Base-by-base conservation (phyloP, 2,797 vertebrate species). In the Thaleichthys pacificus region DNA sequence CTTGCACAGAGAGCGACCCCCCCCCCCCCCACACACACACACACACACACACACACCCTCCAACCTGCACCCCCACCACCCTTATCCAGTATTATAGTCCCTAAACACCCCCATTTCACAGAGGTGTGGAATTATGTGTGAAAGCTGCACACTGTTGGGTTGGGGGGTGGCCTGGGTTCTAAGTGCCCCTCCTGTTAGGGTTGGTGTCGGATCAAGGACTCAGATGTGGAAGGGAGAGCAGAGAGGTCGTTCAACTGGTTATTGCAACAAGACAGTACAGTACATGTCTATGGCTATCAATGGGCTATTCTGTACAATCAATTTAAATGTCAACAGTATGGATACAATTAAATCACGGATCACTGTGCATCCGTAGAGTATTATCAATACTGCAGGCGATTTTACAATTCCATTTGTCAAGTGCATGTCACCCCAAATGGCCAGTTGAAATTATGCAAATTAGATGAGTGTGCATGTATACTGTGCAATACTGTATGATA, bases 1-100 rank as follows among this genome's bases (percentile, higher is more conserved):
- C 92, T 93, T 91, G 93, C 92, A 93, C 93, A 92, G 92, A 93
- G 90, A 90, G 92, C 87, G 22, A 30, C 32, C 63, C n/a, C 28
- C 61, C 56, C 35, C n/a, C 35, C 3, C 6, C 56, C 56, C n/a
- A n/a, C n/a, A n/a, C n/a, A n/a, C 66, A 60, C 51, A 68, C 32
- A 75, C 72, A 71, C 66, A 69, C 60, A 62, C 69, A 64, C 51
- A 66, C 38, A 70, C 62, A 58, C 49, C 74, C 66, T 61, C 61
- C 72, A 73, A 69, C 61, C 66, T 61, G 30, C 15, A 12, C 65
- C 15, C 12, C 57, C 72, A 68, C 54, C 71, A 71, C 15, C 71
- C 64, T 5, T 47, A 61, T 26, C 66, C 73, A 70, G 65, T 51
- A 66, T 57, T 68, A 64, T n/a, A 67, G 60, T 19, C 35, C 54